Base-by-base conservation (phyloP, 2,888 invertebrate species). In the Trachelus stipa region DNA sequence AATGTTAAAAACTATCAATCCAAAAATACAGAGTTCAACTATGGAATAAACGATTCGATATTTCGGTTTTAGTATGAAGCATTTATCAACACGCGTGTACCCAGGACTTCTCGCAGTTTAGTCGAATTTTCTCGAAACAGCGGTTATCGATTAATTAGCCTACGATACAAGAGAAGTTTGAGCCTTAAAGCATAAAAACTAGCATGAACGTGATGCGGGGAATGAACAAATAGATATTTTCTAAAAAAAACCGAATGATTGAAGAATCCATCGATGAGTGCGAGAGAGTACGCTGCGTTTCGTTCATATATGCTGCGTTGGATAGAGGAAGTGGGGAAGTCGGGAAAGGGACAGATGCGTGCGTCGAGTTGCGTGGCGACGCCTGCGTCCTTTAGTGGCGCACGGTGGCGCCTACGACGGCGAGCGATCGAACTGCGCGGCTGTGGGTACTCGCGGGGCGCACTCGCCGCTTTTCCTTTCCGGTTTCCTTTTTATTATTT, bases 391-490 rank as follows among this genome's bases (percentile, higher is more conserved):
- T 71, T 34, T 71, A 71, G 31, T 23, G 33, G 77, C 34, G 74
- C 34, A 73, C 12, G 34, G 74, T 77, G 77, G 73, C 77, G 77
- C 74, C 74, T n/a, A n/a, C 37, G 68, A 35, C 77, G 77, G 68
- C 77, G 33, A 31, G 33, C 33, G 15, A 74, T 68, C n/a, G 77
- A 77, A 77, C 74, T 33, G 74, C 68, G 15, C 68, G 30, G 35
- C 73, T 56, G 73, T 68, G 68, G 77, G 73, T 68, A 77, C 34
- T 77, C 74, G 56, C 74, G 76, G 35, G 34, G 76, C 56, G 37
- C 76, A 76, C 76, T 76, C 68, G 77, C 77, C 77, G 68, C 37
- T 77, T 74, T 77, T 73, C 31, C 34, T 68, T 73, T 56, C 73
- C 73, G 6, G 12, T 76, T 15, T 37, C 37, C 30, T 69, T 71